Evolutionary conservation across 92 coral and sea anemone genomes (phyloP), one percentile per base, ranked within the genome.

Genomic region (Heliopora coerulea): DNA sequence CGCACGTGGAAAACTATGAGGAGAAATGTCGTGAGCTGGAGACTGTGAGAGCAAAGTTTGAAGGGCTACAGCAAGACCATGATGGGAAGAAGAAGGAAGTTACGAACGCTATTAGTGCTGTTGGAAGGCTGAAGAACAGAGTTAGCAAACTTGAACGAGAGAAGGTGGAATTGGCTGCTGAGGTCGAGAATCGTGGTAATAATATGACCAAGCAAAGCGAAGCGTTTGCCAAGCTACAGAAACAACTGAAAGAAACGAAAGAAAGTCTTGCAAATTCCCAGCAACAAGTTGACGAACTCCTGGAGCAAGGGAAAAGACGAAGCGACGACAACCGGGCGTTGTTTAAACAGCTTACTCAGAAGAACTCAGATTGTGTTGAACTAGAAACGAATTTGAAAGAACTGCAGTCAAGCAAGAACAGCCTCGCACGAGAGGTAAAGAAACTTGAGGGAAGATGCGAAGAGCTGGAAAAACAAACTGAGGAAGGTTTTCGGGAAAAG

Each of bases 91-190:
- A 65, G 56, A 65, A 65, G 34, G 72, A 65, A 41, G 15, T 65
- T 8, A 39, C 26, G 27, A 25, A 65, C 28, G 8, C 50, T 1
- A 32, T 17, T 9, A 44, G 32, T 26, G 11, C 72, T 3, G 21
- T 46, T 11, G 54, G 52, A 21, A 65, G 41, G 29, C 14, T 40
- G 3, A 56, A 42, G 34, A 65, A 31, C 41, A n/a, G 17, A 20
- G 30, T 65, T 41, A 65, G 33, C 50, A 65, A 65, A 26, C 72
- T 65, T 13, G 72, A 65, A 42, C 48, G 72, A 65, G 72, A 65
- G 27, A 65, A 65, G 28, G n/a, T 30, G 14, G 72, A 65, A 56
- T 41, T 65, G n/a, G 50, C 1, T 46, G 1, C 72, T 8, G 72
- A 65, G 29, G 30, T 65, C 6, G 56, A 42, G 30, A 65, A 65